phyloP scores from a whole-genome alignment of 2,797 vertebrate species.

The Sphenodon punctatus region DNA sequence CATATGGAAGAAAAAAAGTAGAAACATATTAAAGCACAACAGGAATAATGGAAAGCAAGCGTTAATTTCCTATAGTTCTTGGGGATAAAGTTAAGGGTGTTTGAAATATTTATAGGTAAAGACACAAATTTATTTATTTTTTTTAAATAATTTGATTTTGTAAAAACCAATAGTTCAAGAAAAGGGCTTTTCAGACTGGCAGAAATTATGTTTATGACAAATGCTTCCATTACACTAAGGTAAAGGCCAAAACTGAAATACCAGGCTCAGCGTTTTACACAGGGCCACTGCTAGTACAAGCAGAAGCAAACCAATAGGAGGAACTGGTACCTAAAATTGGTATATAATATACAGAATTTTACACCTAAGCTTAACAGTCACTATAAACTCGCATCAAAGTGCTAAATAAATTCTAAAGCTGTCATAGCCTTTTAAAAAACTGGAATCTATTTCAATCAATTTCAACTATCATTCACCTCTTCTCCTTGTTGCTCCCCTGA shows the following conservation, averaged over 20 bases:
- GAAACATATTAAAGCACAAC: neutral
- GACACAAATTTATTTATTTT: neutral
- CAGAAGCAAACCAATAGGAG: neutral
- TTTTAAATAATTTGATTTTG: neutral
- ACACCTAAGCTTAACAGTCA: neutral
- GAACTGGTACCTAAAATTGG: too few species aligned
- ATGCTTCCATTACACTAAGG: neutral
- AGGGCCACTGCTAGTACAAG: neutral
- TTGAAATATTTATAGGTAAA: neutral
- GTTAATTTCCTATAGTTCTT: neutral
- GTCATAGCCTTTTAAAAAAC: neutral
- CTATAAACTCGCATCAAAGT: neutral
- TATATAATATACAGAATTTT: neutral
- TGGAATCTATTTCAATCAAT: neutral
- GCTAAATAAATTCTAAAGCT: too few species aligned
- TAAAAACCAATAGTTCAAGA: neutral
- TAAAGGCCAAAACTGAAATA: neutral
- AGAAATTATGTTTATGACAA: neutral
- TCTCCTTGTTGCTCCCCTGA: neutral
- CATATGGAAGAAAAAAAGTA: neutral
- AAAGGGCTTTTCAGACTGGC: neutral
- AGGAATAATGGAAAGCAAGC: neutral
- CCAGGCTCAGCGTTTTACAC: neutral
- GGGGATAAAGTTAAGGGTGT: neutral
- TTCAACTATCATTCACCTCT: neutral